phyloP scores from a whole-genome alignment of 2,888 invertebrate genomes.

The Apamea monoglypha region DNA sequence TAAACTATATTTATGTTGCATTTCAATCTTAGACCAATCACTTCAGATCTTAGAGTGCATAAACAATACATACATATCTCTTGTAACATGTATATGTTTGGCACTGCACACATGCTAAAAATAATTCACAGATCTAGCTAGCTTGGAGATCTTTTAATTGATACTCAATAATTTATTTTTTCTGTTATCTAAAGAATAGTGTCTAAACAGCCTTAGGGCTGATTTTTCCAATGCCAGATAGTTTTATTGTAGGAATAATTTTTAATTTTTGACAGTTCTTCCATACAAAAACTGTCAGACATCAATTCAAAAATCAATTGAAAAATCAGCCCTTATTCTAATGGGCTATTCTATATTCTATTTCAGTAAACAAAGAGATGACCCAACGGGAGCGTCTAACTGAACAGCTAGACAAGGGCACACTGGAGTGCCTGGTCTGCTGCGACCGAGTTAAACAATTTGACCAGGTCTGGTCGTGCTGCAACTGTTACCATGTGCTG shows the following conservation, averaged over 20 bases:
- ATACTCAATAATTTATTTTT: neutral
- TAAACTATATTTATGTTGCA: neutral
- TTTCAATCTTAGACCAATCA: neutral
- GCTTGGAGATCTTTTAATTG: neutral
- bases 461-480: conserved; percentile 97
- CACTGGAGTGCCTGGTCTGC: conserved; percentile 98
- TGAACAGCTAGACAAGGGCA: conserved; percentile 95
- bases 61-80: neutral
- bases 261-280: no score
- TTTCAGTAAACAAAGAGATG: conserved; percentile 81
- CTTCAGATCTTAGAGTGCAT: neutral
- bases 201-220: neutral
- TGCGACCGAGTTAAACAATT: conserved; percentile 95
- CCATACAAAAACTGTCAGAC: no score
- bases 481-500: conserved; percentile 97
- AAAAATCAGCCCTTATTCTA: neutral
- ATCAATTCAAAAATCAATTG: no score
- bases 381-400: conserved; percentile 96
- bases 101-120: neutral
- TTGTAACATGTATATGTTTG: neutral
- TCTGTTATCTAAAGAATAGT: neutral
- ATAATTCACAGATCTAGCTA: neutral
- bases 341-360: no score
- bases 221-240: no score
- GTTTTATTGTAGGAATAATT: no score